Percentiles rank a stretch among this genome's conserved stretches.
These are phyloP conservation scores for Petrocephalus microphthalmus DNA, from an alignment of 2,113 vertebrate genomes.

Conservation along the genomic window DNA sequence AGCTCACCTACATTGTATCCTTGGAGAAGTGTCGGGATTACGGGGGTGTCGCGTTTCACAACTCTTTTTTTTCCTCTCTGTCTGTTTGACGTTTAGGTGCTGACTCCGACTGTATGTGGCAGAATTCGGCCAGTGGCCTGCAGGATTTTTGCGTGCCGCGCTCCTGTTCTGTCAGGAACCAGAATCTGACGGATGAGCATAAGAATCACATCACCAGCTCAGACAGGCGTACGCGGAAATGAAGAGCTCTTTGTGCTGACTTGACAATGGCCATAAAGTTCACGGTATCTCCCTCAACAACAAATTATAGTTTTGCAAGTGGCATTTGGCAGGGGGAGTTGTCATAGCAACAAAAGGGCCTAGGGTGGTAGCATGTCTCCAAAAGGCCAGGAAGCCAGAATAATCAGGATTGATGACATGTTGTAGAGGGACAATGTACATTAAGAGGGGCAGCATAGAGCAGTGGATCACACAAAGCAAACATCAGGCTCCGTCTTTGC, in stretches of 20 bases:
- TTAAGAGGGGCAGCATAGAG: conserved; percentile 28
- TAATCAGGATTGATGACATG: conserved; percentile 38
- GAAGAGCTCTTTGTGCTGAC: conserved; percentile 8
- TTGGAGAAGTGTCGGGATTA: neutral
- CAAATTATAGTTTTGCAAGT: conserved; percentile 27
- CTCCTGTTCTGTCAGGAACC: neutral
- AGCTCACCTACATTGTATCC: neutral
- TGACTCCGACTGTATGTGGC: neutral
- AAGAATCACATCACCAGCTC: neutral
- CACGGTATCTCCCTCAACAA: conserved; percentile 26
- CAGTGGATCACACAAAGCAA: conserved; percentile 25
- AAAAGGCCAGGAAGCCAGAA: conserved; percentile 18
- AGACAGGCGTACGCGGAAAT: conserved; percentile 10
- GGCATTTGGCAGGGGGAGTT: conserved; percentile 30
- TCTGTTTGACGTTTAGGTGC: neutral
- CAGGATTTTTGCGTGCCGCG: neutral
- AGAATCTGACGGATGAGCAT: neutral
- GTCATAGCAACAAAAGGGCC: conserved; percentile 39
- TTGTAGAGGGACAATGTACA: conserved; percentile 26
- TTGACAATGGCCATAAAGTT: conserved; percentile 28
- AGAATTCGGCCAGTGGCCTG: neutral
- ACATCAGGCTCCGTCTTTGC: conserved; percentile 25
- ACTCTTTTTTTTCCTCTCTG: neutral
- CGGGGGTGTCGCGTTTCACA: neutral
- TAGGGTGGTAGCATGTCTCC: conserved; percentile 19